Evolutionary conservation across 2,888 invertebrate species (phyloP).

Genomic region (Heliconius ismenius): DNA sequence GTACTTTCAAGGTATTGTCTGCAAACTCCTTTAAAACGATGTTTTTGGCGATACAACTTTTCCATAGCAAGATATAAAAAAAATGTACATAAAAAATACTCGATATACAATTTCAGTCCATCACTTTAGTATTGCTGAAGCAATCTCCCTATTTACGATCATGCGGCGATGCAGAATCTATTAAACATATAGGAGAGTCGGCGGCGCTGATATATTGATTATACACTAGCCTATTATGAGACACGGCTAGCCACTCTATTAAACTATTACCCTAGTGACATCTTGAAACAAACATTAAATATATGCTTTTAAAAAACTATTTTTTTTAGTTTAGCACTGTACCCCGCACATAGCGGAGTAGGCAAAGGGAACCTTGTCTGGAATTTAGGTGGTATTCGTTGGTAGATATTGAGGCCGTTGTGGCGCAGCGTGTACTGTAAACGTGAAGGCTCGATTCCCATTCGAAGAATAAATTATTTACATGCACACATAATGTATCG

Average conservation of each 20-base stretch:
- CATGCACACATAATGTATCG: too few relatives aligned
- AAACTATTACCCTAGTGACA: background rate
- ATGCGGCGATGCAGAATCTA: constrained; percentile 59
- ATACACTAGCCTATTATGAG: constrained; percentile 40
- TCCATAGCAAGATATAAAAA: background rate
- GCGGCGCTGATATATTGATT: constrained; percentile 62
- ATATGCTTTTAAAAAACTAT: background rate
- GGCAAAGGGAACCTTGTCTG: too few relatives aligned
- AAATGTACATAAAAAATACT: background rate
- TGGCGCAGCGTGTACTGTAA: too few relatives aligned
- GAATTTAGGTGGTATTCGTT: too few relatives aligned
- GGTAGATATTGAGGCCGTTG: too few relatives aligned
- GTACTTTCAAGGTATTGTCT: too few relatives aligned
- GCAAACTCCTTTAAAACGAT: too few relatives aligned
- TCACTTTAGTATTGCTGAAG: constrained; percentile 53
- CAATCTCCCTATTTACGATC: constrained; percentile 64
- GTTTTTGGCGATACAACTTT: too few relatives aligned
- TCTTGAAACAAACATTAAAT: background rate
- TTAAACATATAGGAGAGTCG: constrained; percentile 55
- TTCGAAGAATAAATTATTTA: too few relatives aligned
- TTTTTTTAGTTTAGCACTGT: background rate
- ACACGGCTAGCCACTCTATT: constrained; percentile 17
- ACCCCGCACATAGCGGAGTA: too few relatives aligned
- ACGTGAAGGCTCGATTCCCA: too few relatives aligned
- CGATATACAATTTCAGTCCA: constrained; percentile 39